These are phyloP conservation scores for Pterocles orientalis DNA, from an alignment of 2,113 vertebrate genomes.

Conservation along the genomic window DNA sequence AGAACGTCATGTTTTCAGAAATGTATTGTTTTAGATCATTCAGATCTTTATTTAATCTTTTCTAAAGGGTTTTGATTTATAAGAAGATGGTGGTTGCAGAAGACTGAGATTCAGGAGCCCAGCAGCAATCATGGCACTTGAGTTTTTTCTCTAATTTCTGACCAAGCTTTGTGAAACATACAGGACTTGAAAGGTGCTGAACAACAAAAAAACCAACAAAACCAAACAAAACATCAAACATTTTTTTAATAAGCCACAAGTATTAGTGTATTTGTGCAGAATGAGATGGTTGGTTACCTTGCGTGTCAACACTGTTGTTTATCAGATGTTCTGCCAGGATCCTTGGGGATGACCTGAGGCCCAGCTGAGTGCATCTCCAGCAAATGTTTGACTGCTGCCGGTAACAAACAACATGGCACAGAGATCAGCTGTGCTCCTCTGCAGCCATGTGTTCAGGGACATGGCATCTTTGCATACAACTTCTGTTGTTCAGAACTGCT, in stretches of 20 bases:
- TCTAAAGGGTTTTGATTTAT: not conserved
- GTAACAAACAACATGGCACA: fast-evolving
- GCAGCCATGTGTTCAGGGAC: not conserved
- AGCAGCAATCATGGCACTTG: not conserved
- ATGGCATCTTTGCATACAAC: not conserved
- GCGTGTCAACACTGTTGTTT: not conserved
- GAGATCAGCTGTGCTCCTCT: not conserved
- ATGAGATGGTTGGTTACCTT: not conserved
- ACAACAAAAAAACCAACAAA: not conserved
- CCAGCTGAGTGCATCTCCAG: not conserved
- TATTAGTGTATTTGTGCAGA: not conserved
- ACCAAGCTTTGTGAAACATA: not conserved
- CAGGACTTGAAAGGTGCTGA: not conserved
- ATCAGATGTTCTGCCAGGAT: not conserved
- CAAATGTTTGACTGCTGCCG: not conserved
- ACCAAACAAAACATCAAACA: not conserved
- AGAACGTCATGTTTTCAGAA: not conserved
- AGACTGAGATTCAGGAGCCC: not conserved
- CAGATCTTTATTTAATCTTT: not conserved
- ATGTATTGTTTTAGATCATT: not conserved
- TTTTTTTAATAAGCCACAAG: not conserved
- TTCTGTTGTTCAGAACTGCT: not conserved
- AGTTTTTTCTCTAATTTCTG: not conserved
- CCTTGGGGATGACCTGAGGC: not conserved
- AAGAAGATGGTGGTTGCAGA: not conserved